These are phyloP conservation scores for Melangyna quadrimaculata DNA, from an alignment of 2,888 invertebrate genomes.

Conservation along the genomic window DNA sequence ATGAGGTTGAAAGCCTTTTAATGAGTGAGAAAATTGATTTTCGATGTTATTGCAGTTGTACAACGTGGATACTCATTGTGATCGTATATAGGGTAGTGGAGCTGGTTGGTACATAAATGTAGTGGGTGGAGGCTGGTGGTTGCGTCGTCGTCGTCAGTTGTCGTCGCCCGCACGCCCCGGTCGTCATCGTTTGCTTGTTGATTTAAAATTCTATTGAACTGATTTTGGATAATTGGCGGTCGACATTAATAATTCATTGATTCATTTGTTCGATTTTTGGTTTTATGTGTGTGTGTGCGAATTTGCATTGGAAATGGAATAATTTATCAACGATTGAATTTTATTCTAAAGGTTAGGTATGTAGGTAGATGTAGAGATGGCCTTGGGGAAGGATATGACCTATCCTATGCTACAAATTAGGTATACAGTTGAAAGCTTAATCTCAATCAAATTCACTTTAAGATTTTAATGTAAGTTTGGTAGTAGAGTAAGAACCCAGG, in stretches of 20 bases:
- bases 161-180: no score
- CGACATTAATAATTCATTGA: conserved; percentile 54
- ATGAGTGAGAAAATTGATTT: conserved; percentile 53
- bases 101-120: accelerated
- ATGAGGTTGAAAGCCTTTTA: conserved; percentile 12
- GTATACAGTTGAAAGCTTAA: background rate
- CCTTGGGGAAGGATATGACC: background rate
- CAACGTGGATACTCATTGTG: background rate
- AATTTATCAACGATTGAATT: background rate
- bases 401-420: no score
- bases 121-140: background rate
- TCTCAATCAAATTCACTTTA: background rate
- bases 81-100: background rate
- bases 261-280: conserved; percentile 32
- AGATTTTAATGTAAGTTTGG: background rate
- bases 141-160: no score
- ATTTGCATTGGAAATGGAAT: conserved; percentile 34
- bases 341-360: background rate
- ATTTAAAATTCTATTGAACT: conserved; percentile 43
- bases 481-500: background rate
- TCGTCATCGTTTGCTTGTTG: conserved; percentile 15
- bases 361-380: background rate
- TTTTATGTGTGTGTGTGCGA: background rate
- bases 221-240: conserved; percentile 53
- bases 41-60: conserved; percentile 35